Evolutionary conservation across 2,113 vertebrate species (phyloP), one percentile per base, ranked within the genome.

Genomic region (Catharus fuscescens): DNA sequence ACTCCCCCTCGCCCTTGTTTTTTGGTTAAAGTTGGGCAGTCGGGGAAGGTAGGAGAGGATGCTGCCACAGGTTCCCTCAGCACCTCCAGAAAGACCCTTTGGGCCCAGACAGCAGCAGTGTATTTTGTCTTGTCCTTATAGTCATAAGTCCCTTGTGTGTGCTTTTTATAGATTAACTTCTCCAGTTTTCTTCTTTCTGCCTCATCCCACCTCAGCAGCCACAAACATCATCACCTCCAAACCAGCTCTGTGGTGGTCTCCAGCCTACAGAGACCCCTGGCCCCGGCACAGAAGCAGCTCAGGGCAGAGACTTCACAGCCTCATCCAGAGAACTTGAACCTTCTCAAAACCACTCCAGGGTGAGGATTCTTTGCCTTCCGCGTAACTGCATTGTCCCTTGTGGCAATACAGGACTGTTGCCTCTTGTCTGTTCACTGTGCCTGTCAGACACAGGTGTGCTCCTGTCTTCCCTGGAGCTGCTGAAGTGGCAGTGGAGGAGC

Each of bases 61-160:
- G 0, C 14, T 3, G 32, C 4, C 45, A 6, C 34, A 9, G 38
- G 32, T 29, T 24, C 44, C 44, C 16, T 29, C 53, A 5, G 38
- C 67, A 14, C 3, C 12, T 1, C 10, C 45, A 5, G 48, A 32
- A 65, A 23, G 11, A 14, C 29, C 2, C 12, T 53, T 25, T 18
- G 8, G 62, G 9, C 19, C 50, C 5, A 11, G 31, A 12, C 3
- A 42, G 38, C 19, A 26, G 1, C 61, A 18, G 2, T 4, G 1
- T 1, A 1, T 29, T 36, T 54, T 14, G 28, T 60, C 64, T 34
- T 14, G 3, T 54, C 24, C 7, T 50, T 29, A 14, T 21, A 32
- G 14, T 8, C 4, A 0, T 4, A 42, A 36, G 13, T 38, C 10
- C 15, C 29, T 60, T 29, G 14, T 5, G 2, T 1, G 0, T 36